Evolutionary conservation across 2,797 vertebrate species (phyloP).

Genomic region (Vespertilio murinus): DNA sequence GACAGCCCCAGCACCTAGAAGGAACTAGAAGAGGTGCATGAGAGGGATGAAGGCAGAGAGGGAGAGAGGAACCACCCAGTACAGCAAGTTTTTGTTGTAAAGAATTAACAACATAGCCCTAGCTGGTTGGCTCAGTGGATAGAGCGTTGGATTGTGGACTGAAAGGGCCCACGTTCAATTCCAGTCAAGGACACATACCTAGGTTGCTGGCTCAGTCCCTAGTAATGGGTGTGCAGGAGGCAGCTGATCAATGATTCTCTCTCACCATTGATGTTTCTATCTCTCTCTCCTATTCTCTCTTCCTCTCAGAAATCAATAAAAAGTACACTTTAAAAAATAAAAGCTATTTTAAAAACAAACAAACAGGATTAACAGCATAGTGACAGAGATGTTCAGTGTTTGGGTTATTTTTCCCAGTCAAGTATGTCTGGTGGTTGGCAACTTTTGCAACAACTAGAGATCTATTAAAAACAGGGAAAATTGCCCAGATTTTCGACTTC

Average conservation of each 20-base stretch:
- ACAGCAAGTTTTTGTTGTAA: neutral
- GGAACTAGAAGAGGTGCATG: neutral
- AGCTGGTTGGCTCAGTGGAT: neutral
- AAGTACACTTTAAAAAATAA: no score
- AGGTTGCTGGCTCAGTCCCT: neutral
- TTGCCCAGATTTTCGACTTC: constrained; percentile 55
- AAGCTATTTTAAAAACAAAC: neutral
- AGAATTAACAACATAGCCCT: neutral
- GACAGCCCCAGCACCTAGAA: neutral
- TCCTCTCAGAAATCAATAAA: no score
- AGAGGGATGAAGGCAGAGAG: rapidly evolving
- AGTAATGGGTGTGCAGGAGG: neutral
- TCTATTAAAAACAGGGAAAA: constrained; percentile 29
- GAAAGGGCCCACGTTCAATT: neutral
- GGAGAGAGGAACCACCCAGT: neutral
- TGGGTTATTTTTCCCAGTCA: constrained; percentile 42
- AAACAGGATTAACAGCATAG: neutral
- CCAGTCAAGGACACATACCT: neutral
- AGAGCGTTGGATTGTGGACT: neutral
- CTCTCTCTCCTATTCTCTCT: neutral
- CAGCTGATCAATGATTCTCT: neutral
- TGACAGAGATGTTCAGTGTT: neutral
- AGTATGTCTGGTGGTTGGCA: neutral
- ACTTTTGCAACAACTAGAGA: constrained; percentile 45
- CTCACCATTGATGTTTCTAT: neutral